Evolutionary conservation across 1,140 invertebrate species (phyloP).

Genomic region (Zeugodacus cucurbitae): DNA sequence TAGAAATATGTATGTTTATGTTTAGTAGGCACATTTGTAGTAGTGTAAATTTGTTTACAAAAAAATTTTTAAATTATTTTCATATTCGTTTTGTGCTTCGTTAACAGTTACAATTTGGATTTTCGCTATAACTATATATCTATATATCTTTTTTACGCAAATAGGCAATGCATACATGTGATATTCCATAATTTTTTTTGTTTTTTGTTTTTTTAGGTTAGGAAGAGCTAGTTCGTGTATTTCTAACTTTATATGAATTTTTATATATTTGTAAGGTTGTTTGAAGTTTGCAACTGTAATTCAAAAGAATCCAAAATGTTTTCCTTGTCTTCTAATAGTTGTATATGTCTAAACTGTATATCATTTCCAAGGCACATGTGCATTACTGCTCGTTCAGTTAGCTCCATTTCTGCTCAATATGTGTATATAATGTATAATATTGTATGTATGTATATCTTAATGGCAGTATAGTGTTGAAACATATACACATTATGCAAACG

Average conservation of each 20-base stretch:
- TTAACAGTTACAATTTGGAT: slow-evolving; percentile 16
- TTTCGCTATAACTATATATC: neutral
- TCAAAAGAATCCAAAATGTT: neutral
- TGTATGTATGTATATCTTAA: slow-evolving; percentile 4
- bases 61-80: neutral
- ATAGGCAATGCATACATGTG: neutral
- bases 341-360: neutral
- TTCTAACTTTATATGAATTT: neutral
- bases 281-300: neutral
- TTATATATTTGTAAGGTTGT: neutral
- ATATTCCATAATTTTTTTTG: neutral
- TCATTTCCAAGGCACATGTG: slow-evolving; percentile 31
- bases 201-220: neutral
- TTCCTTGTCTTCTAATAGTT: neutral
- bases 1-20: neutral
- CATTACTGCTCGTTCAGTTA: neutral
- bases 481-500: neutral
- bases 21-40: neutral
- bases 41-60: neutral
- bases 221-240: neutral
- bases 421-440: neutral
- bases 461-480: slow-evolving; percentile 22
- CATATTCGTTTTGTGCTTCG: slow-evolving; percentile 20
- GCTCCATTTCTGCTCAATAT: neutral
- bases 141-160: neutral